A percentile compares a stretch with the other conserved stretches of the same genome.
phyloP scores from a whole-genome alignment of 2,888 invertebrate genomes.

The Junonia oenone region DNA sequence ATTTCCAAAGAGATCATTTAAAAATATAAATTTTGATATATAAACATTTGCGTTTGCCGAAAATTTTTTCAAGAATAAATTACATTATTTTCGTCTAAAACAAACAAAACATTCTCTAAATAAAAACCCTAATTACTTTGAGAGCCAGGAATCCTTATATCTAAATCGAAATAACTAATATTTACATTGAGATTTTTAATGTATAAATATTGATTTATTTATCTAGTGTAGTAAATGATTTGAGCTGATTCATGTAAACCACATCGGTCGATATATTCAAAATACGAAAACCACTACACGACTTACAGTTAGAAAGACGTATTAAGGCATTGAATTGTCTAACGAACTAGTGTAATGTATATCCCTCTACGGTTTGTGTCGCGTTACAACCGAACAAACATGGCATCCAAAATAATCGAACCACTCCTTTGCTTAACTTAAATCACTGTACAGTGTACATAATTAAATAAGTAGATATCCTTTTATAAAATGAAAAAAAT shows the following conservation, averaged over 20 bases:
- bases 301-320: slow-evolving; percentile 36
- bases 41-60: slow-evolving; percentile 74
- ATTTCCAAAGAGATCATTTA: slow-evolving; percentile 72
- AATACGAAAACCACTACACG: slow-evolving; percentile 36
- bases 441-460: slow-evolving; percentile 54
- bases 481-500: slow-evolving; percentile 48
- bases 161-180: slow-evolving; percentile 62
- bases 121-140: slow-evolving; percentile 72
- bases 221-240: slow-evolving; percentile 73
- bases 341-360: slow-evolving; percentile 34
- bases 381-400: slow-evolving; percentile 41
- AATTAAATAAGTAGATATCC: slow-evolving; percentile 58
- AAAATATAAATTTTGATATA: slow-evolving; percentile 77
- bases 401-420: slow-evolving; percentile 45
- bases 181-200: slow-evolving; percentile 76
- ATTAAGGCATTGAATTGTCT: slow-evolving; percentile 28
- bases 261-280: slow-evolving; percentile 11
- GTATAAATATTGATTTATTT: slow-evolving; percentile 72
- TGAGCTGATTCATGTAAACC: slow-evolving; percentile 58
- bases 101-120: slow-evolving; percentile 57
- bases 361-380: slow-evolving; percentile 29
- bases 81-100: slow-evolving; percentile 51
- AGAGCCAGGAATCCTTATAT: slow-evolving; percentile 76
- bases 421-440: slow-evolving; percentile 40
- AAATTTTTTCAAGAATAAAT: slow-evolving; percentile 62